Evolutionary conservation across 2,113 vertebrate species (phyloP).

Genomic region (Bucco capensis): DNA sequence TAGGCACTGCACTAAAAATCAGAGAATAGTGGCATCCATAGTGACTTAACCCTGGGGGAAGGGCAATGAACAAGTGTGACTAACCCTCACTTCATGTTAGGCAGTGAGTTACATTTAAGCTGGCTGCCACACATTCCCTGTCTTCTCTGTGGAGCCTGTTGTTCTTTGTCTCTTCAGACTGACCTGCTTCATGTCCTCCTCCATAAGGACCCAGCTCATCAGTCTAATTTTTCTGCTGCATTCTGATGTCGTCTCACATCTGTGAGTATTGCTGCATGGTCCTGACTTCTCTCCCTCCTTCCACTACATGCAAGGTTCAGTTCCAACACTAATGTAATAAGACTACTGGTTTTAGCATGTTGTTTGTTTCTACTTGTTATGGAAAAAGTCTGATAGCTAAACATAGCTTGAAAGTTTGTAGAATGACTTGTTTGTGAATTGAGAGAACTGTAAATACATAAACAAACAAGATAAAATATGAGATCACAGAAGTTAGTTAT

Average conservation of each 20-base stretch:
- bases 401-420: not conserved
- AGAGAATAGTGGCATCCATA: not conserved
- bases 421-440: not conserved
- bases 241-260: not conserved
- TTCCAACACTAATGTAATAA: not conserved
- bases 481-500: not conserved
- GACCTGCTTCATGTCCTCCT: not conserved
- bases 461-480: not conserved
- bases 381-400: not conserved
- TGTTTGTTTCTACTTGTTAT: not conserved
- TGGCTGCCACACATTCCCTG: not conserved
- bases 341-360: not conserved
- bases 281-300: not conserved
- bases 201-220: not conserved
- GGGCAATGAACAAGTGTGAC: not conserved
- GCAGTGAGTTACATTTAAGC: not conserved
- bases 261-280: fast-evolving
- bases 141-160: fast-evolving
- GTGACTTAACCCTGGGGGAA: not conserved
- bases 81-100: not conserved
- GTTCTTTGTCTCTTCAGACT: not conserved
- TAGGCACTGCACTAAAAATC: not conserved
- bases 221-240: not conserved
- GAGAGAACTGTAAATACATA: not conserved
- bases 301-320: not conserved